These are phyloP conservation scores for Drosophila nr. perissopoda DNA, from an alignment of 2,888 invertebrate genomes.

Conservation along the genomic window DNA sequence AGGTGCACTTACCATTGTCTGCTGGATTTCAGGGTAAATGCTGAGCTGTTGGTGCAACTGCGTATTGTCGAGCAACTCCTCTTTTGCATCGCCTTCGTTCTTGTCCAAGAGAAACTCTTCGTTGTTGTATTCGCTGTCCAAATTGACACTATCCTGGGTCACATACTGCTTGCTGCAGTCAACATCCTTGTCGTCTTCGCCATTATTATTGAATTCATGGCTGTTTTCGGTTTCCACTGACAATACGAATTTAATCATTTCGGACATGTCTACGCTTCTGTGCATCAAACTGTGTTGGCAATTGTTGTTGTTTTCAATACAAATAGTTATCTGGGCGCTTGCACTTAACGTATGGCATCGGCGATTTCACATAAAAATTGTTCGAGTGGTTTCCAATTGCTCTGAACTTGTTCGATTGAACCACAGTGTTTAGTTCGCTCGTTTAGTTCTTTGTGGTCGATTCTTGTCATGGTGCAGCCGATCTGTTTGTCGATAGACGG, in stretches of 20 bases:
- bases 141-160: conserved; percentile 60
- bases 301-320: background rate
- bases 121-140: conserved; percentile 45
- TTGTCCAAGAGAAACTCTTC: conserved; percentile 58
- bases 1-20: conserved; percentile 30
- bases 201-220: conserved; percentile 31
- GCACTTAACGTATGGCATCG: conserved; percentile 52
- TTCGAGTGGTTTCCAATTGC: too few relatives aligned
- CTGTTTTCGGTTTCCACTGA: conserved; percentile 3
- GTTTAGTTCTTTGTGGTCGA: too few relatives aligned
- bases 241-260: conserved; percentile 74
- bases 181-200: conserved; percentile 35
- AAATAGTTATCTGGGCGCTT: conserved; percentile 31
- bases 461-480: too few relatives aligned
- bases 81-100: conserved; percentile 38
- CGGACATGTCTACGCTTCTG: conserved; percentile 64
- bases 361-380: conserved; percentile 36
- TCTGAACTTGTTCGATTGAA: too few relatives aligned
- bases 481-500: conserved; percentile 14
- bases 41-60: conserved; percentile 48
- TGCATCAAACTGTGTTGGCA: conserved; percentile 31
- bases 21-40: conserved; percentile 32
- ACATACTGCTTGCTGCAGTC: conserved; percentile 44
- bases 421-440: too few relatives aligned
- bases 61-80: conserved; percentile 41